Conservation (phyloP, 2,797 vertebrate species). For the Sebastes wilsoni region DNA sequence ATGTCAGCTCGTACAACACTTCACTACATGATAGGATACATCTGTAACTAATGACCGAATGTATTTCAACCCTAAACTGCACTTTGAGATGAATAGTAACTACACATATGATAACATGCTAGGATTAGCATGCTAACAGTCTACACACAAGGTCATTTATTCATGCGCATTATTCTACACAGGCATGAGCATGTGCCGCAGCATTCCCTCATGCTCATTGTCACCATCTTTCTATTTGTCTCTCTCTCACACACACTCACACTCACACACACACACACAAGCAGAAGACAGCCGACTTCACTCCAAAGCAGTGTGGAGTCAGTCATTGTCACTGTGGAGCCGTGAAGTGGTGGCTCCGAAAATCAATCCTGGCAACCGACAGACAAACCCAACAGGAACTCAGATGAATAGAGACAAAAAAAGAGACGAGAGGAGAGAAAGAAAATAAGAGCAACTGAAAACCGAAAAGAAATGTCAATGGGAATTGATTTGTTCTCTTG, state of each 20-base stretch:
- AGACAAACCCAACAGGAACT: conserved; percentile 25
- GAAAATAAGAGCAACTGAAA: conserved; percentile 4
- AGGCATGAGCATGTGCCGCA: not conserved
- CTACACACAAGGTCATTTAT: conserved; percentile 13
- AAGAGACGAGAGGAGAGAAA: not conserved
- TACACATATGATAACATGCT: not conserved
- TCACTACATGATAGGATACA: not conserved
- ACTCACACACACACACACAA: not conserved
- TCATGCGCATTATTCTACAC: not conserved
- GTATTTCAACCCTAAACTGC: not conserved
- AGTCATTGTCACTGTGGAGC: conserved; percentile 3
- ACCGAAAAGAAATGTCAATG: conserved; percentile 25
- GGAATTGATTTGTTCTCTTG: conserved; percentile 30
- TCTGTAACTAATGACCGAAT: not conserved
- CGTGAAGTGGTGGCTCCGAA: conserved; percentile 1
- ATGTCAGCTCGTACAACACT: not conserved
- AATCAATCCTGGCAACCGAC: conserved; percentile 32
- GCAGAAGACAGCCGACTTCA: not conserved
- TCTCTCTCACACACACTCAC: not conserved
- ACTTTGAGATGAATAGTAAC: not conserved
- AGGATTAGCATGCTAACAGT: not conserved
- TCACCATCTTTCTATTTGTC: not conserved
- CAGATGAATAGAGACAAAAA: not conserved
- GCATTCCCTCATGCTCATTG: not conserved
- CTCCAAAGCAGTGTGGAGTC: conserved; percentile 1